Evolutionary conservation across 2,888 invertebrate species (phyloP).

Genomic region (Atrina japonica): DNA sequence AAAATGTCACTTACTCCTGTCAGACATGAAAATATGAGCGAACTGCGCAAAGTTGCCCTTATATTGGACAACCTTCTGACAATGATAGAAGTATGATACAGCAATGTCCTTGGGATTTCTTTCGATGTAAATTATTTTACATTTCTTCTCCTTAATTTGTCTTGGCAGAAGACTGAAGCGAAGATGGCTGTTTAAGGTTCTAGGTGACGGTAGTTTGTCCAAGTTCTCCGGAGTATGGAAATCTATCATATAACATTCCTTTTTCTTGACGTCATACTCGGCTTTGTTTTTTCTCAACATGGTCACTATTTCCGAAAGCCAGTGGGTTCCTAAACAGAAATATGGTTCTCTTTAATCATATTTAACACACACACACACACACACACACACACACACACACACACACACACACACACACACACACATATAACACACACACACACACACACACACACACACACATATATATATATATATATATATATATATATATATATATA

Average conservation of each 20-base stretch:
- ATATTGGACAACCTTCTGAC: not conserved
- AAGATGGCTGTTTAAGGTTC: slow-evolving; percentile 53
- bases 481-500: too few relatives aligned
- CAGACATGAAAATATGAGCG: slow-evolving; percentile 16
- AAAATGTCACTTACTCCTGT: too few relatives aligned
- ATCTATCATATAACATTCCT: slow-evolving; percentile 51
- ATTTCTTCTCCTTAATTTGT: slow-evolving; percentile 42
- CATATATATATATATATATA: too few relatives aligned
- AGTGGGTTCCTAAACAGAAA: slow-evolving; percentile 55
- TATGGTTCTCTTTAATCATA: too few relatives aligned
- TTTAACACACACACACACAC: too few relatives aligned
- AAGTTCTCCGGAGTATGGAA: slow-evolving; percentile 41
- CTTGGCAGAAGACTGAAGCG: slow-evolving; percentile 31
- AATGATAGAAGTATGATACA: slow-evolving; percentile 51
- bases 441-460: too few relatives aligned
- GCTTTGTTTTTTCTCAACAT: slow-evolving; percentile 52
- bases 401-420: too few relatives aligned
- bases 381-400: too few relatives aligned
- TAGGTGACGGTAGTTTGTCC: slow-evolving; percentile 39
- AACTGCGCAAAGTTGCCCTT: not conserved
- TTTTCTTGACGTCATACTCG: slow-evolving; percentile 45
- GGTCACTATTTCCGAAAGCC: slow-evolving; percentile 54
- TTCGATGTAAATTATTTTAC: slow-evolving; percentile 48
- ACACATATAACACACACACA: too few relatives aligned
- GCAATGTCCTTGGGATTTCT: slow-evolving; percentile 53